Evolutionary conservation across 2,113 vertebrate genomes (phyloP).

Genomic region (Rhabdomys dilectus): DNA sequence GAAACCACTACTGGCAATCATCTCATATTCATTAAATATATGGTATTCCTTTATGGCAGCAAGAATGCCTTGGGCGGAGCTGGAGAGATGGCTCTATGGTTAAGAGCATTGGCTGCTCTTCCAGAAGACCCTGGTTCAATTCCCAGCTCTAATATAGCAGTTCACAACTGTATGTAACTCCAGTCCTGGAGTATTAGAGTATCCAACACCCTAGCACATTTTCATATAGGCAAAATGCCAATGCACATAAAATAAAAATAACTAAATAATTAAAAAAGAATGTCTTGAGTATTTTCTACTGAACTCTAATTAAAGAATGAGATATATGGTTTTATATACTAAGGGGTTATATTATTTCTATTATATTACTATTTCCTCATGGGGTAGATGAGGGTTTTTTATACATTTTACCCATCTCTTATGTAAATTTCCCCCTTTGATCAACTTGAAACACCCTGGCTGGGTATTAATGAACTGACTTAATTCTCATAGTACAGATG

Average conservation of each 20-base stretch:
- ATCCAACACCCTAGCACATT: not conserved
- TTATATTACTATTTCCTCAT: slow-evolving; percentile 18
- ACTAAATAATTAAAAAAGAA: not conserved
- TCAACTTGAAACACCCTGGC: not conserved
- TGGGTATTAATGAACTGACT: slow-evolving; percentile 45
- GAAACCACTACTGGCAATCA: not conserved
- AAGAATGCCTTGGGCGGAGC: not conserved
- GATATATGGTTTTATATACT: not conserved
- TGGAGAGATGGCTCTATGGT: not conserved
- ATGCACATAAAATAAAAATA: not conserved
- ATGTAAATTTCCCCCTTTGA: not conserved
- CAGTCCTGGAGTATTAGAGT: not conserved
- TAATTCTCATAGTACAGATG: not conserved
- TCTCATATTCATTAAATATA: not conserved
- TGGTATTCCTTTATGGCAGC: not conserved
- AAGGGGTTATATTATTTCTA: slow-evolving; percentile 9
- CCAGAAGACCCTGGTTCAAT: not conserved
- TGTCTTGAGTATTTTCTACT: not conserved
- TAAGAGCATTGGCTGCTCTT: not conserved
- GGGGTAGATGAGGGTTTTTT: not conserved
- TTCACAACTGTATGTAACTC: not conserved
- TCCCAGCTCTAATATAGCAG: not conserved
- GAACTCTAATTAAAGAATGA: not conserved
- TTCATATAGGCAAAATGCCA: not conserved
- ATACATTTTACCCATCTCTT: slow-evolving; percentile 29